A percentile compares a stretch with the other conserved stretches of the same genome.
These are phyloP conservation scores for Paracentrotus lividus DNA, from an alignment of 53 echinoderm and acorn worm genomes.

Conservation along the genomic window DNA sequence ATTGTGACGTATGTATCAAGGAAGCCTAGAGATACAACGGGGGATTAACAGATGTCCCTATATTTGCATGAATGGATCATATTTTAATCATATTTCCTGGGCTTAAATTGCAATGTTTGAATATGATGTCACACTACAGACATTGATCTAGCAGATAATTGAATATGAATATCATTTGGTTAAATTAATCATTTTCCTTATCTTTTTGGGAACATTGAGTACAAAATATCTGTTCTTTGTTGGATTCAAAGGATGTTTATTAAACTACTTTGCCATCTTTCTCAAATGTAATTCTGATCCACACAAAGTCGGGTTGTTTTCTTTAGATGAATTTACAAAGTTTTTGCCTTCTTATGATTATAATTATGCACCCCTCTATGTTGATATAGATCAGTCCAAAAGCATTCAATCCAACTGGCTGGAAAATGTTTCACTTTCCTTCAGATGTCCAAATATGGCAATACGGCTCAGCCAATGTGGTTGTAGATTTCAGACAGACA, in stretches of 20 bases:
- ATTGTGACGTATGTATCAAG: neutral
- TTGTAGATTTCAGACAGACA: neutral
- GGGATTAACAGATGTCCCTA: neutral
- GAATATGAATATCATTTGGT: neutral
- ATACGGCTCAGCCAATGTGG: constrained; percentile 8
- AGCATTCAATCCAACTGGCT: neutral
- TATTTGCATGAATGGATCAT: constrained; percentile 9
- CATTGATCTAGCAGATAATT: neutral
- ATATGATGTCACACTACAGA: neutral
- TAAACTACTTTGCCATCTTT: neutral
- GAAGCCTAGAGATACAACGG: neutral
- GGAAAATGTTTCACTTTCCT: neutral
- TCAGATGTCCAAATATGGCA: constrained; percentile 35
- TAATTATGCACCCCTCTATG: neutral
- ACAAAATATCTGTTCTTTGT: neutral
- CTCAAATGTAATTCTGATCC: neutral
- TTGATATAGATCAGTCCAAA: constrained; percentile 13
- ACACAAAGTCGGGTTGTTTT: neutral
- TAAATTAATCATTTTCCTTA: neutral
- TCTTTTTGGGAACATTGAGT: neutral
- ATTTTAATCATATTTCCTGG: neutral
- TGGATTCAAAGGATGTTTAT: neutral
- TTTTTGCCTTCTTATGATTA: neutral
- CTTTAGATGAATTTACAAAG: neutral
- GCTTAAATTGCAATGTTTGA: neutral